Base-by-base conservation (phyloP, 2,888 invertebrate genomes). In the Eristalis arbustorum region DNA sequence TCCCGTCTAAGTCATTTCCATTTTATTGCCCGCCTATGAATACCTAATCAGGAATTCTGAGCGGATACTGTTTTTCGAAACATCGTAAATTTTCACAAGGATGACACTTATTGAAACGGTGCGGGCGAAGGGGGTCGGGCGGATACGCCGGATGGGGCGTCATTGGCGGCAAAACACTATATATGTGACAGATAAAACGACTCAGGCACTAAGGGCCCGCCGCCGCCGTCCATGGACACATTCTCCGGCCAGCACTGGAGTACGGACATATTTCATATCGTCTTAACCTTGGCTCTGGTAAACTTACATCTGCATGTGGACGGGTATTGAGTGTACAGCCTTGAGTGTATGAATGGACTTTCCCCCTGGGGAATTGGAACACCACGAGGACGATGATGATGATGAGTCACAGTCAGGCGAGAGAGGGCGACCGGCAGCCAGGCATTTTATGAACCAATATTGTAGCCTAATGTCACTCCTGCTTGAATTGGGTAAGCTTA, bases 131-230 rank as follows among this genome's bases (percentile, higher is more conserved):
- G 2, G 1, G 42, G 56, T 1, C 8, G 2, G 23, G 11, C 5
- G 64, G 23, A 37, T 37, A 56, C 49, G 63, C 64, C 42, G 57
- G n/a, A 18, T 11, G n/a, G 37, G 62, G 61, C 73, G 67, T 56
- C 61, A 73, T 37, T 73, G 81, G 69, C 61, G 77, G 76, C 77
- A 73, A 74, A 81, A 77, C 74, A 37, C 63, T 79, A 66, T 71
- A 74, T 77, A 74, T 77, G 72, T 87, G 78, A 82, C 82, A 78
- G 71, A 75, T 78, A 59, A 87, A 87, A 82, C 37, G 82, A 87
- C 74, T 82, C 34, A 75, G 69, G 71, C 78, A 87, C 59, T 78
- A 72, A 67, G 82, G 42, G 69, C 71, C n/a, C n/a, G n/a, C n/a
- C n/a, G n/a, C n/a, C 56, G 67, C 67, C 78, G 73, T 81, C 40